These are phyloP conservation scores for Globodera rostochiensis DNA, from an alignment of 1,140 invertebrate species.

Conservation along the genomic window DNA sequence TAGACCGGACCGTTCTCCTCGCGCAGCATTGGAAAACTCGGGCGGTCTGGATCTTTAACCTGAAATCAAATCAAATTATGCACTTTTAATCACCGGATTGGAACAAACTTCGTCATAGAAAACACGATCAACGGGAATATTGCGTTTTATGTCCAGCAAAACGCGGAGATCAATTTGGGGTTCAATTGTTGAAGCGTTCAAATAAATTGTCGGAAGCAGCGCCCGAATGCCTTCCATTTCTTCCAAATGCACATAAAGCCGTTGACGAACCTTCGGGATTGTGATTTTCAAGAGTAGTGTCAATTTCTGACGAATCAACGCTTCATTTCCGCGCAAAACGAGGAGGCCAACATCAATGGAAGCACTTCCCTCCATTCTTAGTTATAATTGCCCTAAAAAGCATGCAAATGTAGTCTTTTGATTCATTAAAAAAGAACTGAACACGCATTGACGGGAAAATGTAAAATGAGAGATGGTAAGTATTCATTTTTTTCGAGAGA, in stretches of 20 bases:
- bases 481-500: too few species aligned
- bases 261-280: conserved; percentile 65
- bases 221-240: conserved; percentile 66
- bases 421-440: too few species aligned
- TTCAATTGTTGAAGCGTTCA: conserved; percentile 47
- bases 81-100: too few species aligned
- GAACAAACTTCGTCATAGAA: conserved; percentile 39
- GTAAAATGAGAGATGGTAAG: too few species aligned
- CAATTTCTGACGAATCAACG: too few species aligned
- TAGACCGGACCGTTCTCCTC: background rate
- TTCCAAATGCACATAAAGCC: conserved; percentile 75
- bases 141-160: conserved; percentile 70
- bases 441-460: too few species aligned
- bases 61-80: background rate
- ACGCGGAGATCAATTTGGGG: conserved; percentile 72
- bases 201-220: conserved; percentile 65
- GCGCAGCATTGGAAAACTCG: conserved; percentile 22
- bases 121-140: conserved; percentile 60
- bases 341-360: too few species aligned
- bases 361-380: too few species aligned
- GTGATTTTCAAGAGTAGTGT: background rate
- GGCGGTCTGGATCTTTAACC: conserved; percentile 26
- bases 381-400: too few species aligned
- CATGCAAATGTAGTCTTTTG: too few species aligned
- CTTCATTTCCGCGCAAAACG: too few species aligned